Percentiles rank a stretch among this genome's conserved stretches.
Conservation (phyloP, 2,888 invertebrate species). For the Acholoe squamosa region DNA sequence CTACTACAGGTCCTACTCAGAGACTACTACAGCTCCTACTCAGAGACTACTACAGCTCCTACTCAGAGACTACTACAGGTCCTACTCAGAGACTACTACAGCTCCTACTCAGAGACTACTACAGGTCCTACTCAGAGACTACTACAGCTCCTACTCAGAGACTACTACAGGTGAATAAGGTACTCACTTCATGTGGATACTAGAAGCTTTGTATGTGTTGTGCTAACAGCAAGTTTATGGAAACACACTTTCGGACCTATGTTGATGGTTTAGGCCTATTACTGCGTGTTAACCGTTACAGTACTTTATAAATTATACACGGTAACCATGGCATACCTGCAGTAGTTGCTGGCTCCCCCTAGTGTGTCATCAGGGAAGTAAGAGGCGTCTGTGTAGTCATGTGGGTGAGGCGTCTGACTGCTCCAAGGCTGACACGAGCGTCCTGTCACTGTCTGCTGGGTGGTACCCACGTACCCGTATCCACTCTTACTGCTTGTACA, state of each 20-base stretch:
- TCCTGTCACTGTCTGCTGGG: not conserved
- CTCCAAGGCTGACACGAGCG: constrained; percentile 58
- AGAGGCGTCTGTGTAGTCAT: constrained; percentile 30
- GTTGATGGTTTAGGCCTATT: not conserved
- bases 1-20: too few relatives aligned
- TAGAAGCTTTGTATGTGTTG: too few relatives aligned
- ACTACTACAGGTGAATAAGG: too few relatives aligned
- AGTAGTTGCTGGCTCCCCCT: constrained; percentile 15
- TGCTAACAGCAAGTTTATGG: too few relatives aligned
- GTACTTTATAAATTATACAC: not conserved
- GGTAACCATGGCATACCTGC: constrained; percentile 13
- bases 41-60: too few relatives aligned
- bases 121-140: too few relatives aligned
- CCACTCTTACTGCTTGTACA: not conserved
- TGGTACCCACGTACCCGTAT: not conserved
- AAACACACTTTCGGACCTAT: not conserved
- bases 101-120: too few relatives aligned
- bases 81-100: too few relatives aligned
- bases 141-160: too few relatives aligned
- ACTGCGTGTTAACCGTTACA: not conserved
- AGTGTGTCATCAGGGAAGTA: constrained; percentile 48
- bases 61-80: too few relatives aligned
- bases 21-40: too few relatives aligned
- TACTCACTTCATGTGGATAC: too few relatives aligned
- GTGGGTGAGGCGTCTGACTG: constrained; percentile 36